Percentiles rank a stretch among this genome's conserved stretches.
These are phyloP conservation scores for Lasioglossum figueresi DNA, from an alignment of 2,888 invertebrate genomes.

Conservation along the genomic window DNA sequence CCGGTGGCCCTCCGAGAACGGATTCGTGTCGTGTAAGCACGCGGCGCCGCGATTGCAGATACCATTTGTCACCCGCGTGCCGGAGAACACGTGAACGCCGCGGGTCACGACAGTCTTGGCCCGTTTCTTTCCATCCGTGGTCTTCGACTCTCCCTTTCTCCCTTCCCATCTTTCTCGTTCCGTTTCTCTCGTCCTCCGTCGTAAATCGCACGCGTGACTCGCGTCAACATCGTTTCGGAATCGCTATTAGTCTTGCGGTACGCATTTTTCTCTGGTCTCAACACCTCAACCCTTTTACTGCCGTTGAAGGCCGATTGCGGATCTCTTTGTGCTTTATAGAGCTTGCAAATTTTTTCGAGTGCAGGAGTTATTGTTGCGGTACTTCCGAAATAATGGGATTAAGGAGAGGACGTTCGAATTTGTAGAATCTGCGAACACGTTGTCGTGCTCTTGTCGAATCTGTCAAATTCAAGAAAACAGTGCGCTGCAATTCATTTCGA, in stretches of 20 bases:
- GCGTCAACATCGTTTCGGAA: background rate
- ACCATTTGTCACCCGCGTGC: constrained; percentile 57
- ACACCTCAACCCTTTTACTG: background rate
- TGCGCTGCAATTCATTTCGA: too few relatives aligned
- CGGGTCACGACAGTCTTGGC: constrained; percentile 54
- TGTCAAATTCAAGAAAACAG: too few relatives aligned
- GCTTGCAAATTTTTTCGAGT: background rate
- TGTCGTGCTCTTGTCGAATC: too few relatives aligned
- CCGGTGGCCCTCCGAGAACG: background rate
- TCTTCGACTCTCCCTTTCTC: constrained; percentile 40
- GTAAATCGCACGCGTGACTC: background rate
- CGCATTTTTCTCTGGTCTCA: background rate
- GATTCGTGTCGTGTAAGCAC: constrained; percentile 46
- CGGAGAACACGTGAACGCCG: constrained; percentile 34
- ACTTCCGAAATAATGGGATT: too few relatives aligned
- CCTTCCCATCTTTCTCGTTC: background rate
- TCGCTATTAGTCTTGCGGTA: background rate
- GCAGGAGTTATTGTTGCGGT: too few relatives aligned
- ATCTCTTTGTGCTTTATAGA: background rate
- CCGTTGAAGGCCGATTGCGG: background rate
- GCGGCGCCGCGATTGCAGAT: constrained; percentile 53
- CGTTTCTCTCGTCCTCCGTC: background rate
- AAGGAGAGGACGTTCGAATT: too few relatives aligned
- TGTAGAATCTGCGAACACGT: too few relatives aligned
- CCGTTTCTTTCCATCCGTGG: constrained; percentile 50